Percentiles rank a stretch among this genome's conserved stretches.
These are phyloP conservation scores for Tribolium freemani DNA, from an alignment of 2,888 invertebrate species.

Conservation along the genomic window DNA sequence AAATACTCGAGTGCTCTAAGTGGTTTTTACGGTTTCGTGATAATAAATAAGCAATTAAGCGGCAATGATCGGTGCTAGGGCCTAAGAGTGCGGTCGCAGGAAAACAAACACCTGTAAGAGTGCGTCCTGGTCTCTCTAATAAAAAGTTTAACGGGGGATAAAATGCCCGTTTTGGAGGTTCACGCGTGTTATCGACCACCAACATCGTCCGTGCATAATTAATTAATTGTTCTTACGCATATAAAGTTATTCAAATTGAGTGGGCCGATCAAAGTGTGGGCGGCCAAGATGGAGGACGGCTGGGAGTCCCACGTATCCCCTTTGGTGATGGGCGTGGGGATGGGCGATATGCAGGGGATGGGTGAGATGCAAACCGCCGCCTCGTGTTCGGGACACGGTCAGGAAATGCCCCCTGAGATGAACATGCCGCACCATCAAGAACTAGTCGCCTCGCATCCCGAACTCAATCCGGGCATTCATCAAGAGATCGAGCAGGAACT, in stretches of 20 bases:
- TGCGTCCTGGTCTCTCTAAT: slow-evolving; percentile 6
- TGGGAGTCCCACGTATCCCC: slow-evolving; percentile 68
- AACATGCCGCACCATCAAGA: slow-evolving; percentile 53
- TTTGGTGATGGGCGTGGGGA: slow-evolving; percentile 67
- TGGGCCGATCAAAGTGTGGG: slow-evolving; percentile 55
- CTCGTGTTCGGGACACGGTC: slow-evolving; percentile 47
- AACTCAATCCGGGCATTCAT: slow-evolving; percentile 56
- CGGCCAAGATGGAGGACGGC: slow-evolving; percentile 67
- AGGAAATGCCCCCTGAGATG: slow-evolving; percentile 56
- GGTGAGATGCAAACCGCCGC: slow-evolving; percentile 58
- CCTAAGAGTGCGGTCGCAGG: background rate
- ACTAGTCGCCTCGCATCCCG: slow-evolving; percentile 49
- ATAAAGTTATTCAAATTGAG: slow-evolving; percentile 51
- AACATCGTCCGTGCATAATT: slow-evolving; percentile 51
- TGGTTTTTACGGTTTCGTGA: slow-evolving; percentile 1
- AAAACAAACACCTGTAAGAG: slow-evolving; percentile 44
- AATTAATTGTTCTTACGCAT: slow-evolving; percentile 51
- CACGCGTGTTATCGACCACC: slow-evolving; percentile 50
- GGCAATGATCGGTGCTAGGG: slow-evolving; percentile 30
- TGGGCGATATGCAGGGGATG: slow-evolving; percentile 62
- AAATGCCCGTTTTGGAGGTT: slow-evolving; percentile 41
- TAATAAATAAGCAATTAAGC: slow-evolving; percentile 39
- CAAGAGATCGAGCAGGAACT: slow-evolving; percentile 63
- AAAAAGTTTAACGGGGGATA: slow-evolving; percentile 31
- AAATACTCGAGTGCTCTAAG: slow-evolving; percentile 6